Base-by-base conservation (phyloP, 2,888 invertebrate genomes). In the Myopa tessellatipennis region DNA sequence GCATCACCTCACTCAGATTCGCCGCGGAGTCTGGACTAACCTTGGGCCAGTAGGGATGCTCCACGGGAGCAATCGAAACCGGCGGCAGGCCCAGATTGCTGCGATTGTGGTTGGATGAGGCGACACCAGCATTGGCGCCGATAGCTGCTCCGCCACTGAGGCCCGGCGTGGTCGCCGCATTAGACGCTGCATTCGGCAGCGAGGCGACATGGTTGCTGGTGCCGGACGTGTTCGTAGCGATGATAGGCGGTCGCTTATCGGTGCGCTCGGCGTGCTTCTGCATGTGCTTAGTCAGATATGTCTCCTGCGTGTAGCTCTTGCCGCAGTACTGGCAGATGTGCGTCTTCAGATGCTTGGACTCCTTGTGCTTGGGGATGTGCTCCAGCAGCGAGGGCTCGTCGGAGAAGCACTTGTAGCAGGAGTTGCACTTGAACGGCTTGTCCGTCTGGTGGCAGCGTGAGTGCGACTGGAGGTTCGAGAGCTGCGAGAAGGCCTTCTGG, bases 241-340 rank as follows among this genome's bases (percentile, higher is more conserved):
- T 93, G 79, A 95, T 95, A 4, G 96, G 95, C 80, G 96, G 95
- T 87, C 96, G 92, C 88, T 97, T 97, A 87, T 97, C 97, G 80
- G 96, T 95, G 83, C 96, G 91, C 86, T 97, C 97, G 6, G 96
- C 95, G 89, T 99, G 99, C 89, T 99, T 99, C 89, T 98, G 97
- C 98, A 99, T 98, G 91, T 99, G 99, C 90, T 99, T 98, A 87
- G 97, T 97, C 87, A 99, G 92, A 90, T 99, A 99, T 81, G 98
- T 99, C 91, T 99, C 98, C 91, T 99, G 99, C 79, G 99, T 99
- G 91, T 99, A 99, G 81, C 97, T 98, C 90, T 99, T 99, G 86
- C 99, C 99, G 90, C 99, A 99, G 90, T 98, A 98, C 88, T 98
- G 97, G 90, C 99, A 99, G 90, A 99, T 98, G 91, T 99, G 99